Percentiles rank a stretch among this genome's conserved stretches.
These are phyloP conservation scores for Drosophila subobscura DNA, from an alignment of 1,140 invertebrate species.

Conservation along the genomic window DNA sequence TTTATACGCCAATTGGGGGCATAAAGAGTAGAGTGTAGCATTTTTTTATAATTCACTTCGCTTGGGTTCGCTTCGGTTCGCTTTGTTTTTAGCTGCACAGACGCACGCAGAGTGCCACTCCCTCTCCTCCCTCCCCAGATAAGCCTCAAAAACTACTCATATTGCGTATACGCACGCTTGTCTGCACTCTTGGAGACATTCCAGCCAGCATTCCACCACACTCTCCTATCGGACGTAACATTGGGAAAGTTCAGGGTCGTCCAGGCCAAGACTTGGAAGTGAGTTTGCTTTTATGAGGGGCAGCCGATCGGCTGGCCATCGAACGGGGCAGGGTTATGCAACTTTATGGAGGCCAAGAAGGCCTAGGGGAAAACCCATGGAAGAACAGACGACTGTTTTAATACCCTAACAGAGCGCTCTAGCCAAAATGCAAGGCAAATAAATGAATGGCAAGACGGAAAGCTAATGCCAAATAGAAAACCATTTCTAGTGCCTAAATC, in stretches of 20 bases:
- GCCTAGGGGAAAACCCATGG: background rate
- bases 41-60: slow-evolving; percentile 26
- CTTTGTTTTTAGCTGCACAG: slow-evolving; percentile 8
- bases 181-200: too few species aligned
- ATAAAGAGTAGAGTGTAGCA: slow-evolving; percentile 42
- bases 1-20: slow-evolving; percentile 56
- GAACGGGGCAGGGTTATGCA: slow-evolving; percentile 20
- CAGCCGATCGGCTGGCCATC: slow-evolving; percentile 5
- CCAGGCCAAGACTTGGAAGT: slow-evolving; percentile 3
- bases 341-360: slow-evolving; percentile 31
- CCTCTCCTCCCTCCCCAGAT: slow-evolving; percentile 16
- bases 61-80: background rate
- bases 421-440: too few species aligned
- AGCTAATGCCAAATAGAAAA: too few species aligned
- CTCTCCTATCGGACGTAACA: slow-evolving; percentile 1
- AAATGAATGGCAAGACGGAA: too few species aligned
- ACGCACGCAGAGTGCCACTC: too few species aligned
- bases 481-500: too few species aligned
- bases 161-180: background rate
- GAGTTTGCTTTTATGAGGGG: slow-evolving; percentile 7
- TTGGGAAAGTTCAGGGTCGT: slow-evolving; percentile 23
- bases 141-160: background rate
- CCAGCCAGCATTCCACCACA: too few species aligned
- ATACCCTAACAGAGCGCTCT: too few species aligned
- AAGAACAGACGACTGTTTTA: background rate